A percentile compares a stretch with the other conserved stretches of the same genome.
These are phyloP conservation scores for Catajapyx aquilonaris DNA, from an alignment of 1,140 invertebrate genomes.

Conservation along the genomic window DNA sequence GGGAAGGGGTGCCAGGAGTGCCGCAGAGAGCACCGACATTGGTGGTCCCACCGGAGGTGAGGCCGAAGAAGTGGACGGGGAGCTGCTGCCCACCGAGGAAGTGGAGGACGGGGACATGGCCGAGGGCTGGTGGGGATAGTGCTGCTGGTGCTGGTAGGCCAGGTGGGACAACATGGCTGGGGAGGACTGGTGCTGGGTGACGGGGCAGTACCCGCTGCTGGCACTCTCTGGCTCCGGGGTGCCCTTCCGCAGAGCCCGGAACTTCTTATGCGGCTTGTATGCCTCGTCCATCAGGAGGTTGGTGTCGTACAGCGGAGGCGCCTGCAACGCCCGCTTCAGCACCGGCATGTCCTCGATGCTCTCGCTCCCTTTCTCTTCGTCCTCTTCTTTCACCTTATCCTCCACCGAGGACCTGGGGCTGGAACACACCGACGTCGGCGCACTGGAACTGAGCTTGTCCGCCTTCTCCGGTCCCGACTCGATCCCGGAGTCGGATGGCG, in stretches of 20 bases:
- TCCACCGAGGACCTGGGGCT: constrained; percentile 66
- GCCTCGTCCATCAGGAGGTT: constrained; percentile 82
- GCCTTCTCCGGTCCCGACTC: constrained; percentile 73
- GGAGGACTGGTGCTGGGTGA: constrained; percentile 10
- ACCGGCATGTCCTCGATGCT: constrained; percentile 76
- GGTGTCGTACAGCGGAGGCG: constrained; percentile 69
- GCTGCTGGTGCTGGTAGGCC: constrained; percentile 7
- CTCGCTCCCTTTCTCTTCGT: constrained; percentile 29
- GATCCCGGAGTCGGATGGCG: constrained; percentile 77
- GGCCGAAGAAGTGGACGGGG: constrained; percentile 1
- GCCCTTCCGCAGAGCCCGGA: constrained; percentile 53
- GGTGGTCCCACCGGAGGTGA: not conserved
- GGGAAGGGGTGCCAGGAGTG: constrained; percentile 6
- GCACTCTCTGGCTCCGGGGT: constrained; percentile 47
- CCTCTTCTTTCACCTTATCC: constrained; percentile 30
- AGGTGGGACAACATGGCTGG: constrained; percentile 2
- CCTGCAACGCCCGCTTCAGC: constrained; percentile 71
- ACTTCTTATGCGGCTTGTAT: constrained; percentile 87
- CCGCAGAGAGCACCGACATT: constrained; percentile 3
- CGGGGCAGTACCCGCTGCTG: constrained; percentile 19
- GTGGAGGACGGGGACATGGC: not conserved
- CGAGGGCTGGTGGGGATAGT: constrained; percentile 3
- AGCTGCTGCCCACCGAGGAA: constrained; percentile 1
- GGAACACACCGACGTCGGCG: constrained; percentile 58
- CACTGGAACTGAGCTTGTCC: constrained; percentile 42